phyloP scores from a whole-genome alignment of 2,888 invertebrate genomes.

The Nymphalis c-album region DNA sequence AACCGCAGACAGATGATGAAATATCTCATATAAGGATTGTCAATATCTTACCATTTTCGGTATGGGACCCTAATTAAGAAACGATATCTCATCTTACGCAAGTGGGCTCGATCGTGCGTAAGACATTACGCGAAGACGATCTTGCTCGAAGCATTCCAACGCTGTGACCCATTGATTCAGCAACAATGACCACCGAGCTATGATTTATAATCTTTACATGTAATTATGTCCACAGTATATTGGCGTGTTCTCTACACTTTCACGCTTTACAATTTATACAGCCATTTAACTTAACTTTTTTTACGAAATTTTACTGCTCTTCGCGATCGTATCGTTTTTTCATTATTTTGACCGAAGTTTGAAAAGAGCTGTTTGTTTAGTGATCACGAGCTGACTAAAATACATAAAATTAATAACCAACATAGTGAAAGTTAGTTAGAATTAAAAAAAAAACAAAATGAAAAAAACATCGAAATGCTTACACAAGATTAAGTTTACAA shows the following conservation, averaged over 20 bases:
- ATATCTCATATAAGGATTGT: neutral
- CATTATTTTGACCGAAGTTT: no score
- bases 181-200: constrained; percentile 31
- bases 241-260: constrained; percentile 27
- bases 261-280: constrained; percentile 18
- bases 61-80: constrained; percentile 2
- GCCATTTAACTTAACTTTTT: neutral
- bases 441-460: no score
- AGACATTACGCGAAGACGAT: constrained; percentile 22
- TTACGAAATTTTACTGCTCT: neutral
- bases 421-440: no score
- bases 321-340: no score
- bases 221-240: constrained; percentile 27
- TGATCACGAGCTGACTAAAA: no score
- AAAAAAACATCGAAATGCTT: no score
- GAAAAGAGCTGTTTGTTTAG: no score
- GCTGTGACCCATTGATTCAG: constrained; percentile 30
- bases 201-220: constrained; percentile 37
- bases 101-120: constrained; percentile 17
- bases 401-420: no score
- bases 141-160: constrained; percentile 30
- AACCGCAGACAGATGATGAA: neutral
- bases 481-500: no score
- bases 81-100: constrained; percentile 18
- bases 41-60: neutral